Base-by-base conservation (phyloP, 2,113 vertebrate genomes). In the Ammodytes dubius region DNA sequence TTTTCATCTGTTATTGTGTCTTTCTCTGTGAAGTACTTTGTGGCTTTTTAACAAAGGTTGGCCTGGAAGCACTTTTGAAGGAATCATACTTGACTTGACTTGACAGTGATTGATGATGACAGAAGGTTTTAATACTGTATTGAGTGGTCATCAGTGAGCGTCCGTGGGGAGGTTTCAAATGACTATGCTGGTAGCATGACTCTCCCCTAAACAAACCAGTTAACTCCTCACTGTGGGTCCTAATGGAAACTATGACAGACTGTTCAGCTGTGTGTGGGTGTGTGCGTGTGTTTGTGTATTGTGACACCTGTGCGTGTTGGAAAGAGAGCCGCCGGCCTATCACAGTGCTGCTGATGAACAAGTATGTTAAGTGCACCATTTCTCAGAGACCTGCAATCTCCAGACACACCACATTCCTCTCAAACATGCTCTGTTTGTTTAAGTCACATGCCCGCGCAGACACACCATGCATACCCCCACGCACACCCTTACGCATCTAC, bases 381-480 rank as follows among this genome's bases (percentile, higher is more conserved):
- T 92, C 52, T 58, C 80, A 85, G 52, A 75, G 79, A 73, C 76
- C 42, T 42, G 49, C 58, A 77, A 83, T 88, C 88, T 84, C 74
- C 84, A 89, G 81, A 89, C 79, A 9, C 56, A 56, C 82, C 11
- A 43, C 91, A 85, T 90, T 89, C 86, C 81, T 80, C 53, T 47
- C 39, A 70, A 81, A 79, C 67, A 75, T 65, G 65, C 15, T 53
- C 78, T 85, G 82, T 86, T 90, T 87, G 72, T 90, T 89, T 85
- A 87, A 81, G 73, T 83, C 70, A 54, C 49, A 13, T 47, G 69
- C 54, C 66, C 19, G n/a, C 63, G 19, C 60, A 61, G 2, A 57
- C 59, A 71, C 70, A 64, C 65, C 50, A 53, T 9, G 14, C 67
- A 56, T 19, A 8, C 39, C 27, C 56, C 39, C 17, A 4, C 69